Base-by-base conservation (phyloP, 2,113 vertebrate genomes). In the Irena cyanogastra region DNA sequence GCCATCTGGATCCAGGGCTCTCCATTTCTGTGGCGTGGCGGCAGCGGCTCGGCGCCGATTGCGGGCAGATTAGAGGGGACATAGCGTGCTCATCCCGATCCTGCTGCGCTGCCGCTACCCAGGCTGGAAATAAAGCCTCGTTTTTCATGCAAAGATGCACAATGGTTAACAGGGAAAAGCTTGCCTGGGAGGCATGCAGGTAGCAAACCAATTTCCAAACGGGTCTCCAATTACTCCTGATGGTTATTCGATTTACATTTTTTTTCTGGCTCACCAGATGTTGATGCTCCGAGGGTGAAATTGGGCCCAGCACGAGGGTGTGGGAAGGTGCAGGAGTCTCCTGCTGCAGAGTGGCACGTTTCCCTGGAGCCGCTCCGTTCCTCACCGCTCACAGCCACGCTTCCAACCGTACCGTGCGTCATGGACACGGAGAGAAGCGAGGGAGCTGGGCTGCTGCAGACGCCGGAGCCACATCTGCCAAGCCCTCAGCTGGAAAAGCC, bases 141-240 rank as follows among this genome's bases (percentile, higher is more conserved):
- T 95, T 95, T 87, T 94, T 95, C 87, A 97, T 92, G 88, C 85
- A 90, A 93, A 96, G 93, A 76, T 94, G 94, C 94, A 95, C 90
- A 90, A 61, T 93, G 81, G 93, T 95, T 96, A 97, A 97, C 68
- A 61, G 15, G 88, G 79, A 77, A 87, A 87, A 94, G 80, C 91
- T 90, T 92, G 87, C 93, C 92, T 88, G 76, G 33, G 47, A 90
- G 90, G 90, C 85, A 90, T 31, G 92, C 92, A 96, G 86, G 89
- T 94, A 95, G 39, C 89, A 95, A 90, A 88, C 56, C 91, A 50
- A 69, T 95, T 90, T 95, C 54, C 66, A 42, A 93, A 81, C 14
- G 2, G 53, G 41, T 85, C 72, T 93, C 71, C 81, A 72, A 57
- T 92, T 92, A 89, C 90, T 93, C 20, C 90, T 60, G 54, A 83